Evolutionary conservation across 2,113 vertebrate species (phyloP).

Genomic region (Sceloporus undulatus): DNA sequence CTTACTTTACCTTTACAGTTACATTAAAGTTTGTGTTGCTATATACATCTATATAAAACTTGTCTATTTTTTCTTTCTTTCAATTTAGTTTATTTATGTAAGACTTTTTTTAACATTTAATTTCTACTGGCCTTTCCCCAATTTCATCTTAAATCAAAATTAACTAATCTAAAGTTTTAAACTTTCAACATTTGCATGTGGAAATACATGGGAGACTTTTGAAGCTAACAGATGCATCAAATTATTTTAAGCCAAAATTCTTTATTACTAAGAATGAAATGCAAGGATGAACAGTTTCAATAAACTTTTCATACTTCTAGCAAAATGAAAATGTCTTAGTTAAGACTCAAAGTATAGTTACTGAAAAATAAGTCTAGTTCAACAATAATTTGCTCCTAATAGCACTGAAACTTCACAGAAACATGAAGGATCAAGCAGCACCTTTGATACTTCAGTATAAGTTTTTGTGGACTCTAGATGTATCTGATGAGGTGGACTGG

Average conservation of each 20-base stretch:
- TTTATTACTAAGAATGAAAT: slow-evolving; percentile 10
- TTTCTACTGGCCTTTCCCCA: neutral
- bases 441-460: no score
- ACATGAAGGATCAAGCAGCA: no score
- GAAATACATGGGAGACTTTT: neutral
- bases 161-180: neutral
- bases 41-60: neutral
- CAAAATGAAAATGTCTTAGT: no score
- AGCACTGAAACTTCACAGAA: neutral
- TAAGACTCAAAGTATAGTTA: no score
- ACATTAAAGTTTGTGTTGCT: neutral
- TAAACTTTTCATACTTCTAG: neutral
- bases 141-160: neutral
- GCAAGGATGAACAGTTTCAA: neutral
- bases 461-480: no score
- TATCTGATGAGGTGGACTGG: no score
- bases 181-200: neutral
- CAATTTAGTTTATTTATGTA: accelerated
- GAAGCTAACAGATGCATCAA: neutral
- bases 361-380: neutral
- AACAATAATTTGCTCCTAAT: neutral
- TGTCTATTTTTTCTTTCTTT: neutral
- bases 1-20: no score
- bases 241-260: slow-evolving; percentile 1
- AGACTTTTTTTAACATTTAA: neutral